Percentiles rank a stretch among this genome's conserved stretches.
Conservation (phyloP, 1,140 invertebrate species). For the Prorops nasuta region DNA sequence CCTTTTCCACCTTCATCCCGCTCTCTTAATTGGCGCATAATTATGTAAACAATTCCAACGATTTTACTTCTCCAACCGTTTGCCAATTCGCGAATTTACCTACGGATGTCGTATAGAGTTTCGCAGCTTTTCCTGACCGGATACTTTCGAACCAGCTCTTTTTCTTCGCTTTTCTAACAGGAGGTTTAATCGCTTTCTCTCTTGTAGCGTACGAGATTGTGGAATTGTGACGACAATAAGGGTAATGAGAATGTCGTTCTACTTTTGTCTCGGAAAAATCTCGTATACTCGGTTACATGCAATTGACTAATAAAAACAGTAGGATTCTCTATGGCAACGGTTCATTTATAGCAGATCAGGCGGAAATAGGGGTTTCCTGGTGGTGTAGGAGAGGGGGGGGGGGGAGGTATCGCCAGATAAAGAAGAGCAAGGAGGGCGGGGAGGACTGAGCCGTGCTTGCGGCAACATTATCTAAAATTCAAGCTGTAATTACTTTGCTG, state of each 20-base stretch:
- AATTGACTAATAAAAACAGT: background rate
- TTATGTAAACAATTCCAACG: slow-evolving; percentile 49
- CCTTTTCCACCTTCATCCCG: slow-evolving; percentile 28
- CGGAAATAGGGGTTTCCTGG: slow-evolving; percentile 24
- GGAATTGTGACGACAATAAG: too few relatives aligned
- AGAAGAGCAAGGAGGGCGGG: slow-evolving; percentile 20
- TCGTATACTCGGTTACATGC: background rate
- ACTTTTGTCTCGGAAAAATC: too few relatives aligned
- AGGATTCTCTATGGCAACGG: background rate
- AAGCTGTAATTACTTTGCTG: slow-evolving; percentile 60
- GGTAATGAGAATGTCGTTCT: too few relatives aligned
- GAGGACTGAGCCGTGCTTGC: slow-evolving; percentile 49
- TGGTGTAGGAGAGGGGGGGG: slow-evolving; percentile 16
- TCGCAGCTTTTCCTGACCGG: slow-evolving; percentile 16
- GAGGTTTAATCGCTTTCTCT: too few relatives aligned
- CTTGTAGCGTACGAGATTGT: too few relatives aligned
- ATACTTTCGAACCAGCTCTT: too few relatives aligned
- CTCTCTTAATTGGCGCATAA: slow-evolving; percentile 53
- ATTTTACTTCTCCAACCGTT: slow-evolving; percentile 9
- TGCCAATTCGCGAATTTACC: slow-evolving; percentile 20
- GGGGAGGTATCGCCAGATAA: too few relatives aligned
- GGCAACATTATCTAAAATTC: slow-evolving; percentile 61
- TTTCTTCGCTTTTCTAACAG: too few relatives aligned
- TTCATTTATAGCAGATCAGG: slow-evolving; percentile 32
- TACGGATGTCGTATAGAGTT: slow-evolving; percentile 23